phyloP scores from a whole-genome alignment of 2,888 invertebrate genomes.

The Ariolimax columbianus region DNA sequence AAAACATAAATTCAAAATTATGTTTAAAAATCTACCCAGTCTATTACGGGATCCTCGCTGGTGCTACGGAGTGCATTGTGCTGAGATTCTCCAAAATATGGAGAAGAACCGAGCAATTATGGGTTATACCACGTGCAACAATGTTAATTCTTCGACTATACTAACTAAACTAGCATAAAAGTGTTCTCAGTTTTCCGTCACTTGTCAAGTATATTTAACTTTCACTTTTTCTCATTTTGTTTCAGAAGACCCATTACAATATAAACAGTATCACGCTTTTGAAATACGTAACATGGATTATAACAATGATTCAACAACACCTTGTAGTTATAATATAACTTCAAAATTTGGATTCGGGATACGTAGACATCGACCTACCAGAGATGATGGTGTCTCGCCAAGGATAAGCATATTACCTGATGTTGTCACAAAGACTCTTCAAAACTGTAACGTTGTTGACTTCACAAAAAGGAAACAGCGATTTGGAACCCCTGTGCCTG shows the following conservation, averaged over 20 bases:
- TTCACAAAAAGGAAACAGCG: background rate
- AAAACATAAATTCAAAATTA: too few species aligned
- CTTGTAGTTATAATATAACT: background rate
- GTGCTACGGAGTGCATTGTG: too few species aligned
- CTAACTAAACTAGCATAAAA: too few species aligned
- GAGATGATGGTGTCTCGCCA: background rate
- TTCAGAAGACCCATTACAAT: background rate
- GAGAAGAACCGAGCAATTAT: too few species aligned
- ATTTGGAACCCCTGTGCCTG: background rate
- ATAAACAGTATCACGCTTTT: background rate
- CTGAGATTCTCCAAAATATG: too few species aligned
- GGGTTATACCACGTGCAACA: too few species aligned
- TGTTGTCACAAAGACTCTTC: conserved; percentile 23
- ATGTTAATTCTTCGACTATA: too few species aligned
- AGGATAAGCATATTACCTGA: conserved; percentile 5
- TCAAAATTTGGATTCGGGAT: background rate
- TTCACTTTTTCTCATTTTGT: background rate
- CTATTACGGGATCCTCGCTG: too few species aligned
- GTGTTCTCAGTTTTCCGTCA: too few species aligned
- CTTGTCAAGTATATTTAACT: too few species aligned
- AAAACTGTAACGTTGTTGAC: background rate
- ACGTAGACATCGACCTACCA: background rate
- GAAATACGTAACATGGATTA: background rate
- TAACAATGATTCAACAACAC: background rate
- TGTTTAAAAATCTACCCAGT: too few species aligned